phyloP scores from a whole-genome alignment of 2,113 vertebrate genomes.

The Pyrgilauda ruficollis region DNA sequence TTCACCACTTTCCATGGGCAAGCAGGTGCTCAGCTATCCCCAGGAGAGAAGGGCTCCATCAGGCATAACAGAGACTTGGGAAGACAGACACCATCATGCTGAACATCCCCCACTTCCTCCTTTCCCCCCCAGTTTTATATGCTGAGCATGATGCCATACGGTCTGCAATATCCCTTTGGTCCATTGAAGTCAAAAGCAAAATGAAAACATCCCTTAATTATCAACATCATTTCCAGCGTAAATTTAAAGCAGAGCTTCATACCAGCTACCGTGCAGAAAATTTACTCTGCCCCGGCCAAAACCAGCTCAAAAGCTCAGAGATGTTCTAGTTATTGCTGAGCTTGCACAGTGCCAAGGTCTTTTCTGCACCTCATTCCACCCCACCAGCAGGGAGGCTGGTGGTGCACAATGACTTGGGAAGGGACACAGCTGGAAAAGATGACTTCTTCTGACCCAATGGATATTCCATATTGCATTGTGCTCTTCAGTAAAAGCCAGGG shows the following conservation, averaged over 20 bases:
- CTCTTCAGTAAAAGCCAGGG: background rate
- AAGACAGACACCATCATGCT: background rate
- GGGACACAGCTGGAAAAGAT: background rate
- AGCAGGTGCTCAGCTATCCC: background rate
- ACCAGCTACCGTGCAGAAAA: background rate
- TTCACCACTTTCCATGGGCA: background rate
- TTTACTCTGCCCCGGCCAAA: background rate
- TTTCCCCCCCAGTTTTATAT: background rate
- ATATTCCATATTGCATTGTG: fast-evolving
- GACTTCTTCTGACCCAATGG: background rate
- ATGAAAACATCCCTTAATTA: background rate
- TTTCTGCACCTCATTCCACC: background rate
- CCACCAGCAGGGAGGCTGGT: fast-evolving
- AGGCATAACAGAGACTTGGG: background rate
- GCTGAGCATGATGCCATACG: background rate
- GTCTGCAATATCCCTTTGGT: background rate
- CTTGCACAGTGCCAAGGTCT: fast-evolving
- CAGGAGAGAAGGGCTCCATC: background rate
- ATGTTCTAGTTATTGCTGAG: background rate
- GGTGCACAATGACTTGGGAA: background rate
- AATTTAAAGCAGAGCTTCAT: background rate
- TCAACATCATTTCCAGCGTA: background rate
- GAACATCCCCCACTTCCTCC: background rate
- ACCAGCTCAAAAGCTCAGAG: background rate
- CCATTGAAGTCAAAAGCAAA: background rate